Evolutionary conservation across 1,140 invertebrate genomes (phyloP).

Genomic region (Phenacoccus solenopsis): DNA sequence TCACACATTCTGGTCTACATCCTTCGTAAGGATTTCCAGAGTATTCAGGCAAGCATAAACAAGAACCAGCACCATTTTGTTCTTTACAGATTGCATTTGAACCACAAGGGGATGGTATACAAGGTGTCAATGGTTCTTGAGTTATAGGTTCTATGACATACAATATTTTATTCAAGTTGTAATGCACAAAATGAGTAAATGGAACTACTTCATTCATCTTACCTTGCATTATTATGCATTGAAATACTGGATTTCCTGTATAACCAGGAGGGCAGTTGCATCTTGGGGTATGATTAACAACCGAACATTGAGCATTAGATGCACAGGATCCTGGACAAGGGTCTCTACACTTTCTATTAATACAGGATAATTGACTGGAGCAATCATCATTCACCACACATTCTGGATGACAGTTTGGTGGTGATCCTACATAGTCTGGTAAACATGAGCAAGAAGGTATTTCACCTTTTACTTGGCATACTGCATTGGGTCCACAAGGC

Average conservation of each 20-base stretch:
- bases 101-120: constrained; percentile 62
- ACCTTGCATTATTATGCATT: constrained; percentile 45
- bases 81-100: constrained; percentile 65
- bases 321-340: constrained; percentile 56
- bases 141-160: constrained; percentile 29
- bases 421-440: constrained; percentile 45
- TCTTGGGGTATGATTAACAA: constrained; percentile 55
- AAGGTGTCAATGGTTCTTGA: constrained; percentile 39
- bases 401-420: constrained; percentile 51
- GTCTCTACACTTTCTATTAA: constrained; percentile 53
- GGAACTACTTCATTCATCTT: constrained; percentile 31
- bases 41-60: constrained; percentile 39
- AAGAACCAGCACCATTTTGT: constrained; percentile 55
- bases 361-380: constrained; percentile 46
- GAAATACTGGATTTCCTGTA: constrained; percentile 51
- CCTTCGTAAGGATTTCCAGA: constrained; percentile 41
- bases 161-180: neutral
- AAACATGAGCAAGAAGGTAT: constrained; percentile 52
- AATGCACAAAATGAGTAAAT: neutral
- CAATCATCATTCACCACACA: constrained; percentile 54
- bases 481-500: constrained; percentile 43
- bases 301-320: constrained; percentile 50
- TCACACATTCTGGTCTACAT: constrained; percentile 53
- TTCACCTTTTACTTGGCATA: constrained; percentile 45
- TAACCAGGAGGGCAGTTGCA: constrained; percentile 50